Evolutionary conservation across 2,113 vertebrate genomes (phyloP).

Genomic region (Diphyllodes magnificus): DNA sequence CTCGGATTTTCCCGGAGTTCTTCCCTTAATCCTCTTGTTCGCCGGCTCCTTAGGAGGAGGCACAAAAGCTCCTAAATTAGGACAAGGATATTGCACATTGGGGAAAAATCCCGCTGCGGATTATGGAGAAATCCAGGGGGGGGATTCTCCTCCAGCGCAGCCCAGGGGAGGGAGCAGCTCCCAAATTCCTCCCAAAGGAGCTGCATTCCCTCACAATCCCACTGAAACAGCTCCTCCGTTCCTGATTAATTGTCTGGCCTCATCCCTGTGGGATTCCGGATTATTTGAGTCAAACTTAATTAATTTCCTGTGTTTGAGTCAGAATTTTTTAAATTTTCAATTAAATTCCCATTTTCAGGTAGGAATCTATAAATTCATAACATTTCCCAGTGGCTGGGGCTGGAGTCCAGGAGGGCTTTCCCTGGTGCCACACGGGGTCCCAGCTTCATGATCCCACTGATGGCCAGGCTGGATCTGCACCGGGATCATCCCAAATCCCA

Average conservation of each 20-base stretch:
- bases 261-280: neutral
- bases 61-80: slow-evolving; percentile 38
- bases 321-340: fast-evolving
- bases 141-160: neutral
- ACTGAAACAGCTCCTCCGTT: fast-evolving
- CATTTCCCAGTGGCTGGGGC: neutral
- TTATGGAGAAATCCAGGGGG: neutral
- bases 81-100: neutral
- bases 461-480: neutral
- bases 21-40: slow-evolving; percentile 46
- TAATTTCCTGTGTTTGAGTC: neutral
- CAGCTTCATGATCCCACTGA: neutral
- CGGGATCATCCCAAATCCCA: neutral
- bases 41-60: slow-evolving; percentile 15
- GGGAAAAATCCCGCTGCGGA: neutral
- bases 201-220: neutral
- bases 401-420: fast-evolving
- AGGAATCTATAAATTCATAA: neutral
- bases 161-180: neutral
- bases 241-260: fast-evolving
- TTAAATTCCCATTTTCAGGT: neutral
- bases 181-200: neutral
- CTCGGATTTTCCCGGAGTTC: slow-evolving; percentile 58
- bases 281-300: neutral
- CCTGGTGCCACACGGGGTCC: fast-evolving